Evolutionary conservation across 2,113 vertebrate genomes (phyloP), one percentile per base, ranked within the genome.

Genomic region (Glaucomys volans): DNA sequence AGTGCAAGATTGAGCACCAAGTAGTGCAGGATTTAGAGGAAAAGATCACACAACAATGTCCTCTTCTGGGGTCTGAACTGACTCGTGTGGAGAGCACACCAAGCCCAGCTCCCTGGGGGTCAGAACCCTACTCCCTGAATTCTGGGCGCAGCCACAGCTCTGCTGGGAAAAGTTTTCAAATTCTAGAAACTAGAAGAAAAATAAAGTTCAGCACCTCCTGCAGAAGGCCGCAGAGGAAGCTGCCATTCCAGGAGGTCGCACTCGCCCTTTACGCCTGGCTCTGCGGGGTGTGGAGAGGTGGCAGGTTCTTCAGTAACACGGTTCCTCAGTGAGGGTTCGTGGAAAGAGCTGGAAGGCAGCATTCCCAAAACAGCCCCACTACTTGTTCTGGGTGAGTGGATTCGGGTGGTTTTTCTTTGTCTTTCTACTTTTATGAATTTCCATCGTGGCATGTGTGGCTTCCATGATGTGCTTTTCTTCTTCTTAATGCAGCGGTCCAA

Each of bases 211-310:
- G 22, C 0, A 7, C 72, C n/a, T 90, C 81, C 69, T 54, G 3
- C 77, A 47, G 88, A 94, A 94, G 91, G 91, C 59, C 75, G 54
- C 44, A 84, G 88, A 44, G 91, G 59, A 93, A 87, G 64, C 72
- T 92, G 0, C 35, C 66, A 87, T 87, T 91, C 87, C 32, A 2
- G 54, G 9, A 26, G 71, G n/a, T 71, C 0, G 10, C 17, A 52
- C 17, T 22, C 28, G 11, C 32, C 35, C 12, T 69, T 54, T 30
- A 22, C 52, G 9, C 28, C 81, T 44, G 62, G 28, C 76, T 52
- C 67, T 10, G 35, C 18, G 3, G 57, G 42, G 18, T 3, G 4
- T 1, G 66, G 84, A 71, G 40, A 42, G 52, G 37, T 28, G 40
- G 14, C 13, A 1, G 17, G 50, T 47, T 52, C 37, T 47, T 47